Base-by-base conservation (phyloP, 2,888 invertebrate species). In the Megastigmus dorsalis region DNA sequence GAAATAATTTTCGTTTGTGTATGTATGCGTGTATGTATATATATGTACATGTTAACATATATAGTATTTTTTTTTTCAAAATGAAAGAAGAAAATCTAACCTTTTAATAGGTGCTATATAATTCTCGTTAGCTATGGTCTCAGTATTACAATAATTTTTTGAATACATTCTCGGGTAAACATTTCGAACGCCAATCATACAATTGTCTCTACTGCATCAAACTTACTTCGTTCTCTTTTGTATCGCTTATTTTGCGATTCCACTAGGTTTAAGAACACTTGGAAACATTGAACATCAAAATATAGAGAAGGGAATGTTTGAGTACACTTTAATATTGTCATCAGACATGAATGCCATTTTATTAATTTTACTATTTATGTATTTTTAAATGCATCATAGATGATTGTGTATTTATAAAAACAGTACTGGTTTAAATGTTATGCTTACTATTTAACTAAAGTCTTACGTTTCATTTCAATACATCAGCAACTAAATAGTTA, bases 241-340 rank as follows among this genome's bases (percentile, higher is more conserved):
- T 3, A 26, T 5, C 3, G 5, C n/a, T n/a, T 36, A 33, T 54
- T 13, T 50, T 33, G 7, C 10, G 3, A 15, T 50, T 13, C 28
- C 48, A n/a, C 50, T 68, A 20, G 26, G n/a, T 74, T 41, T 69
- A 74, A 74, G 63, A 74, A 74, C 74, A 74, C 69, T 74, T 74
- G 74, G 63, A 74, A 69, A 74, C 63, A 74, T 63, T 68, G 23
- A 74, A 63, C 62, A 63, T 33, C 28, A 43, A 63, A 63, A 33
- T 65, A 67, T 33, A 48, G n/a, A n/a, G n/a, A 43, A 28, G 30
- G 52, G 15, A 57, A 62, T 62, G 23, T 41, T 57, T 7, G 15
- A 67, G 43, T 60, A 66, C 30, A 52, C 7, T 41, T 41, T 10
- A 23, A 33, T 54, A 55, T 45, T 43, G 43, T 13, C 33, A 55